phyloP scores from a whole-genome alignment of 2,113 vertebrate species.

The Otocyon megalotis region DNA sequence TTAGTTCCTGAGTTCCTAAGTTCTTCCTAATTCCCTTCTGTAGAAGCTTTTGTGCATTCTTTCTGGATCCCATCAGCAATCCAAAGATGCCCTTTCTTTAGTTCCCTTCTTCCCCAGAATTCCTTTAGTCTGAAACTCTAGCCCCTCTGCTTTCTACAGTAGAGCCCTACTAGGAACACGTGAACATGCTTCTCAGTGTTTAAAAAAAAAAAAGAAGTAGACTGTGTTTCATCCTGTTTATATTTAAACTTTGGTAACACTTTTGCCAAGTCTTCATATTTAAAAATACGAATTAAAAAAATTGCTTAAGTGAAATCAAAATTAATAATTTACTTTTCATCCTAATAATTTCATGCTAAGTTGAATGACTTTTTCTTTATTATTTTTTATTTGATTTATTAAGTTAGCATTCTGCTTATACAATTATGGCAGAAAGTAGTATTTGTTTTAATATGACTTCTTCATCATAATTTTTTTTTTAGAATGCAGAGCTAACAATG shows the following conservation, averaged over 20 bases:
- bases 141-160: not conserved
- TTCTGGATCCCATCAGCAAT: not conserved
- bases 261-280: conserved; percentile 55
- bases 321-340: conserved; percentile 35
- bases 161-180: not conserved
- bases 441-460: conserved; percentile 34
- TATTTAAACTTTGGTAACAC: conserved; percentile 33
- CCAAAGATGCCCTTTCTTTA: not conserved
- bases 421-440: not conserved
- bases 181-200: not conserved
- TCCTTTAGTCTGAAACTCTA: not conserved
- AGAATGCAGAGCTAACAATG: not conserved
- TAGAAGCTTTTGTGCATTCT: not conserved
- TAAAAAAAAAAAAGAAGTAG: conserved; percentile 6
- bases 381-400: conserved; percentile 54
- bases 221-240: not conserved
- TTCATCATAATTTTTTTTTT: not conserved
- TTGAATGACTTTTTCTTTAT: not conserved
- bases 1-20: not conserved
- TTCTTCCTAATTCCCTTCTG: not conserved
- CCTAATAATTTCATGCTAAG: conserved; percentile 11
- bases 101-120: not conserved
- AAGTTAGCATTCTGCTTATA: conserved; percentile 33
- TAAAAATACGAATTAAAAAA: conserved; percentile 27
- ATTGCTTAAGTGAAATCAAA: conserved; percentile 47